Evolutionary conservation across 2,113 vertebrate genomes (phyloP).

Genomic region (Clupea harengus): DNA sequence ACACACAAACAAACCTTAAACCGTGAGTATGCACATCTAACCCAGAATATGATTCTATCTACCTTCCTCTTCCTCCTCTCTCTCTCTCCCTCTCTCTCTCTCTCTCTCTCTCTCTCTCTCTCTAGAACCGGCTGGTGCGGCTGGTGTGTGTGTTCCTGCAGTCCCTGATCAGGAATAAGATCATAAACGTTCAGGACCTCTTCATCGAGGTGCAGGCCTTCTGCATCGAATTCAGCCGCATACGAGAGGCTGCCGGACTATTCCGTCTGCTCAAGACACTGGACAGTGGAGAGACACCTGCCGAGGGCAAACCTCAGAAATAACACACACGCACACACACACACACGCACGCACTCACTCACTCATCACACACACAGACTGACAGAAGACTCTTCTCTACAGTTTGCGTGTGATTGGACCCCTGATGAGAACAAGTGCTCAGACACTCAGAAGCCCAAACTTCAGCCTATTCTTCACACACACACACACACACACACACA

Average conservation of each 20-base stretch:
- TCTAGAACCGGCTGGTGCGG: constrained; percentile 94
- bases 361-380: constrained; percentile 38
- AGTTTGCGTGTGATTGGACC: too few relatives aligned
- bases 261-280: constrained; percentile 82
- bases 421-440: not conserved
- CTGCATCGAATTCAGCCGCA: constrained; percentile 98
- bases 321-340: constrained; percentile 74
- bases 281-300: not conserved
- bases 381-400: too few relatives aligned
- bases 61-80: not conserved
- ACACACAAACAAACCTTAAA: too few relatives aligned
- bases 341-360: constrained; percentile 62
- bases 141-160: constrained; percentile 98
- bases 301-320: not conserved
- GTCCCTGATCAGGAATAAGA: constrained; percentile 97
- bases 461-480: not conserved
- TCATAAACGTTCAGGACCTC: constrained; percentile 98
- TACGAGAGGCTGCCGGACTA: constrained; percentile 93
- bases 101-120: constrained; percentile 42
- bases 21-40: too few relatives aligned
- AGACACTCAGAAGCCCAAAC: too few relatives aligned
- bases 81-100: not conserved
- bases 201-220: constrained; percentile 99
- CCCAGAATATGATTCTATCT: not conserved
- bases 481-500: not conserved